Base-by-base conservation (phyloP, 2,888 invertebrate genomes). In the Laspeyria flexula region DNA sequence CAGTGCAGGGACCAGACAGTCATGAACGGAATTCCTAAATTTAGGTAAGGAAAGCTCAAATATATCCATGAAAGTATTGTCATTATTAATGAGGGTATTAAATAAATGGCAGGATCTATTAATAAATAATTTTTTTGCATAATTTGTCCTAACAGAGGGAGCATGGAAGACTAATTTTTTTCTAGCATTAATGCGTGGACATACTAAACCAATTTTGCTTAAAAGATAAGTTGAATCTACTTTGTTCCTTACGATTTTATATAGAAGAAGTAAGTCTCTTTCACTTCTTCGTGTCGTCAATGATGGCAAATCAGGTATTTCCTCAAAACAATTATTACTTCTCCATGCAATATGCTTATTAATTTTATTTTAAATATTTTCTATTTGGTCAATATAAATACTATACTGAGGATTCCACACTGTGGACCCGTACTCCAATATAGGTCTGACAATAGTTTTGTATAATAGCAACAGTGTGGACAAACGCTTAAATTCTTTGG, bases 321-420 rank as follows among this genome's bases (percentile, higher is more conserved):
- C 21, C 21, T 21, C 21, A 2, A 21, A 21, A 21, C 21, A 13
- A 16, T 9, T 13, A 29, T 29, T 29, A 16, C 10, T 15, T 10
- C 39, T 11, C 39, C 39, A 39, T 13, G 3, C 27, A 11, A 39
- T 23, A 27, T 43, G 43, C 34, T 27, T 43, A 13, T 10, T 15
- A 7, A 43, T n/a, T 27, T 27, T 43, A 27, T 34, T 43, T 27
- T 43, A 34, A 18, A 43, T 23, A 2, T 23, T 23, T 25, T 43
- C 23, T 15, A 43, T 43, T 15, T 34, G 33, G 7, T 43, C 31
- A 34, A 34, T 43, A 18, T 43, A 43, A 9, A 43, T 18, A 21
- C 23, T 34, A 9, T 43, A 43, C 16, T 43, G 43, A 12, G 34
- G 43, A 34, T 43, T 43, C 43, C 43, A 43, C 27, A 43, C 33